A percentile compares a stretch with the other conserved stretches of the same genome.
Evolutionary conservation across 2,113 vertebrate genomes (phyloP).

Genomic region (Eubucco bourcierii): DNA sequence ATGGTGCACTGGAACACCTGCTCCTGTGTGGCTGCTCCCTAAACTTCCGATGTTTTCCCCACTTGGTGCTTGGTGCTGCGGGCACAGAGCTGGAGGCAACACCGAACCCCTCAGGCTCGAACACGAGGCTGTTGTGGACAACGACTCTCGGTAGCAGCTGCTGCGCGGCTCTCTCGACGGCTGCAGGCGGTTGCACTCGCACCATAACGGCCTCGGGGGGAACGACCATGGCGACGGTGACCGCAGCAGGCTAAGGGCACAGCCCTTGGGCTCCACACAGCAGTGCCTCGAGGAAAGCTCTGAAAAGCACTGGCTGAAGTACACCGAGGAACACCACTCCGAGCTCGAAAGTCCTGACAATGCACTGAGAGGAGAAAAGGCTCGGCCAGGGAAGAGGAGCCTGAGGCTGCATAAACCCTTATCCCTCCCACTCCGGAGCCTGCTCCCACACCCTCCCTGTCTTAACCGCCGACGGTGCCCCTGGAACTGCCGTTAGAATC

Average conservation of each 20-base stretch:
- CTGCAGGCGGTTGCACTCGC: conserved; percentile 55
- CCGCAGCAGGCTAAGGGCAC: too few species aligned
- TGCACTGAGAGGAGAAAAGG: too few species aligned
- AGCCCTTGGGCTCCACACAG: background rate
- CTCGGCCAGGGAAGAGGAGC: background rate
- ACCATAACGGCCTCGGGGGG: conserved; percentile 74
- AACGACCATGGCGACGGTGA: background rate
- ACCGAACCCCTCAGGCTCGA: too few species aligned
- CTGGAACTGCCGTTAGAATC: background rate
- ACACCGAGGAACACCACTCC: too few species aligned
- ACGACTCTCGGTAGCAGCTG: background rate
- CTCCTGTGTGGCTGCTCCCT: conserved; percentile 18
- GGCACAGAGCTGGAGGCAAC: too few species aligned
- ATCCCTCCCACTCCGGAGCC: background rate
- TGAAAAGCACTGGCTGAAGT: too few species aligned
- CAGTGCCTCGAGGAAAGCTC: background rate
- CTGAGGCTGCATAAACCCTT: too few species aligned
- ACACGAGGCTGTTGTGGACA: too few species aligned
- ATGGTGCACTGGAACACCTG: conserved; percentile 73
- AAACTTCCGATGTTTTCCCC: too few species aligned
- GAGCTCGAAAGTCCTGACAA: too few species aligned
- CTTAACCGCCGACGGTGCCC: rapidly evolving
- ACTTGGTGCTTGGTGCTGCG: too few species aligned
- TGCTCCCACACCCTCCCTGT: too few species aligned
- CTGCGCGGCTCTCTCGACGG: background rate